These are phyloP conservation scores for Bradypodion ventrale DNA, from an alignment of 2,797 vertebrate genomes.

Conservation along the genomic window DNA sequence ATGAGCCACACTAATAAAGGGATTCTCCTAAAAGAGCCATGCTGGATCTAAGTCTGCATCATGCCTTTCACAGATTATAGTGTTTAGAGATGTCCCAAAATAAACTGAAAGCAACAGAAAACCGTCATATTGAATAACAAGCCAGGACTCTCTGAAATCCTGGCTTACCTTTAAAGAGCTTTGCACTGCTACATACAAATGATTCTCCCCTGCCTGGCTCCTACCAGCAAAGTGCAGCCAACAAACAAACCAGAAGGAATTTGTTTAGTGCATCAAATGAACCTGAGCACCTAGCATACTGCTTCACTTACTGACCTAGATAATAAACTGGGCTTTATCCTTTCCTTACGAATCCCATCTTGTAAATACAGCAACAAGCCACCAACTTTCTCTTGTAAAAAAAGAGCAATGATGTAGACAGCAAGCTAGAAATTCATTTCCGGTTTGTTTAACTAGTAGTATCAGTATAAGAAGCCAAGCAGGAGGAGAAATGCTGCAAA, in stretches of 20 bases:
- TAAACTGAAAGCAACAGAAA: neutral
- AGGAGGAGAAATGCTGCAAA: neutral
- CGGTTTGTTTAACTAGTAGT: neutral
- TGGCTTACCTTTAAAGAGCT: neutral
- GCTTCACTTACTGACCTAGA: neutral
- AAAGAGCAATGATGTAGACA: neutral
- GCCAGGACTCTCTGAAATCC: neutral
- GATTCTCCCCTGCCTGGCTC: neutral
- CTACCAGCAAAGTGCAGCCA: neutral
- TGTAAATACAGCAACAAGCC: neutral
- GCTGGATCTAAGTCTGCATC: neutral
- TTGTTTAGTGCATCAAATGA: neutral
- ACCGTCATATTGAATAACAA: neutral
- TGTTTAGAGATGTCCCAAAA: neutral
- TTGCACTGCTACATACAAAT: neutral
- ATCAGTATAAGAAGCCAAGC: neutral
- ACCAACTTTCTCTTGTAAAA: neutral
- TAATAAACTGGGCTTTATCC: neutral
- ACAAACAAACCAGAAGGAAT: neutral
- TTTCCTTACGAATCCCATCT: neutral
- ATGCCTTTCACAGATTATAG: neutral
- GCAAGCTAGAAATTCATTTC: neutral
- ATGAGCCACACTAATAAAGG: neutral
- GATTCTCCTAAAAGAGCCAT: neutral
- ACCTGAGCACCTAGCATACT: neutral